Conservation (phyloP, 2,888 invertebrate genomes). For the Conomelus anceps region DNA sequence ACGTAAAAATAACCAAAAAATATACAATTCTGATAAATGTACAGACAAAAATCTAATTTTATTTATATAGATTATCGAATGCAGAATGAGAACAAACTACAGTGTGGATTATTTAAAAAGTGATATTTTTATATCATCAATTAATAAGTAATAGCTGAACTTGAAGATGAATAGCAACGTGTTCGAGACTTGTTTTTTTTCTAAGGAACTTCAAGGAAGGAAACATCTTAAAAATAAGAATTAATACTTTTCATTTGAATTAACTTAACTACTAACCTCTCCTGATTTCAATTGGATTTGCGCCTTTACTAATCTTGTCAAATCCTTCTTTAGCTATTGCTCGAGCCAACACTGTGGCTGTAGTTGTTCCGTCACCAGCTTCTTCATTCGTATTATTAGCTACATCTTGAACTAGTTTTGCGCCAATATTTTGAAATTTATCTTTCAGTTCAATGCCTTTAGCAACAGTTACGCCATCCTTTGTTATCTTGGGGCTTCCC, state of each 20-base stretch:
- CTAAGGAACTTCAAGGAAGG: too few species aligned
- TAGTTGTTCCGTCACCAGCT: constrained; percentile 97
- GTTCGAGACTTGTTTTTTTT: too few species aligned
- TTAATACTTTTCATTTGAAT: neutral
- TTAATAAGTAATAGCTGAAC: too few species aligned
- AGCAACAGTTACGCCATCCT: constrained; percentile 99
- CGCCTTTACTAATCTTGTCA: constrained; percentile 95
- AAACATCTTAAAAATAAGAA: neutral
- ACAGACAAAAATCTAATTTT: too few species aligned
- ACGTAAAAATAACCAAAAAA: too few species aligned
- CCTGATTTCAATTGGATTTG: constrained; percentile 94
- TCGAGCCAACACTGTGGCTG: constrained; percentile 90
- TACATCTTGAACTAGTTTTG: constrained; percentile 96
- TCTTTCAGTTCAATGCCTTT: constrained; percentile 97
- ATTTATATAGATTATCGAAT: too few species aligned
- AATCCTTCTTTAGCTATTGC: constrained; percentile 99
- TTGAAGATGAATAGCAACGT: too few species aligned
- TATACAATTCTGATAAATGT: too few species aligned
- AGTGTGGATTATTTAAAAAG: too few species aligned
- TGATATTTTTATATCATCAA: too few species aligned
- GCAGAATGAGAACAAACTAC: too few species aligned
- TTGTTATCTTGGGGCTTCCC: constrained; percentile 99
- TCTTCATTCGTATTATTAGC: constrained; percentile 99
- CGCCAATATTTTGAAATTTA: constrained; percentile 98
- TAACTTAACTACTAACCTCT: constrained; percentile 59